Base-by-base conservation (phyloP, 2,888 invertebrate genomes). In the Noctua fimbriata region DNA sequence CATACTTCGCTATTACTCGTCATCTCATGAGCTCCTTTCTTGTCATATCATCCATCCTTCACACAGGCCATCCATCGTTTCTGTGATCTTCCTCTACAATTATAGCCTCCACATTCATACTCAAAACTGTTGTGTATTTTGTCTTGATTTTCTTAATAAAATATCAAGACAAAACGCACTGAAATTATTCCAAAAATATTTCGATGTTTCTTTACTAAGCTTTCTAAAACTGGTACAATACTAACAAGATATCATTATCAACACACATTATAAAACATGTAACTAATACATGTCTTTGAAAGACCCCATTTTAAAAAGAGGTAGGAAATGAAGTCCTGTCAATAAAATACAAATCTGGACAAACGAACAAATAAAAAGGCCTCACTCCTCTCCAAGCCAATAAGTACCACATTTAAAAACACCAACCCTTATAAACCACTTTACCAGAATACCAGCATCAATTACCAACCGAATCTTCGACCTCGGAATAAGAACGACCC, bases 401-500 rank as follows among this genome's bases (percentile, higher is more conserved):
- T 67, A 63, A 78, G 47, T 49, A 83, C 18, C 24, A 36, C 52
- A 87, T 87, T 83, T 73, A 73, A 75, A 76, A 84, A 76, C 47
- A 66, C 14, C n/a, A 69, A 69, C 65, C 69, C 41, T 69, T 71
- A 87, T 52, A 76, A 85, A 85, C 44, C 74, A 75, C 67, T 86
- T 83, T 79, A 79, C 79, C 82, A 87, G 86, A 84, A 87, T 75
- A 83, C 81, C 79, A 79, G 82, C 80, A 80, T 83, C 77, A 83
- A 81, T 86, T 86, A 79, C 69, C 72, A 36, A 52, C 72, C 89
- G 83, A 89, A 90, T 89, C 87, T 90, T 90, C 87, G 88, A 89
- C 86, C 85, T 88, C 91, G 82, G 90, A 79, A 90, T 91, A 92
- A 92, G 92, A 92, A 91, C 88, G 90, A 76, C 87, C 91, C 90